Base-by-base conservation (phyloP, 1,140 invertebrate species). In the Manduca sexta region DNA sequence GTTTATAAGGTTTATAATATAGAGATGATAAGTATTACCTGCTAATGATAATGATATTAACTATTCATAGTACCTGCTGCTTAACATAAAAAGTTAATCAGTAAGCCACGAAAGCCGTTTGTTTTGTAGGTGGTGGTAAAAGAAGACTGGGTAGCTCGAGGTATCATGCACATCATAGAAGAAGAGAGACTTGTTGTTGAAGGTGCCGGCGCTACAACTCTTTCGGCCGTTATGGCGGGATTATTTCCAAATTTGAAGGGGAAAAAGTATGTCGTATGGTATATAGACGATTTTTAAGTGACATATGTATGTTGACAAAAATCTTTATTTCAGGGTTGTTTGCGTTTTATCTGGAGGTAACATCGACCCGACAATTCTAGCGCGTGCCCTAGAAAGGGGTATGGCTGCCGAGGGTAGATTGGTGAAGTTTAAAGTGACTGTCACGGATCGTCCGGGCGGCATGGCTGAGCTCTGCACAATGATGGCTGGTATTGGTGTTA, bases 131-230 rank as follows among this genome's bases (percentile, higher is more conserved):
- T 92, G 11, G 88, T 93, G 8, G 93, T 95, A 1, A 92, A 91
- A 68, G 93, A 95, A 82, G 92, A 94, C 72, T 94, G 91, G 90
- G 97, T 98, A 43, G 95, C 96, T 0, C 90, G 97, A 59, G 91
- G 95, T 7, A 97, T 98, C 52, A 86, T 98, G 59, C 89, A 95
- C 38, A 75, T 98, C 18, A 89, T 98, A 0, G 96, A 98, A 85
- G 88, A 92, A 45, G 96, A 98, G 75, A 97, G 97, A 74, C 93
- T 93, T 56, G 95, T 98, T 0, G 94, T 98, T 0, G 97, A 98
- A 87, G 97, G 95, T 0, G 95, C 94, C 8, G 96, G 95, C 0
- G 96, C 95, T 0, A 89, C 91, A 5, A 93, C 93, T 0, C 69
- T 98, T 11, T 96, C 96, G 0, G 94, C 95, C 5, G 90, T 98